Conservation (phyloP, 2,113 vertebrate genomes). For the Balaeniceps rex region DNA sequence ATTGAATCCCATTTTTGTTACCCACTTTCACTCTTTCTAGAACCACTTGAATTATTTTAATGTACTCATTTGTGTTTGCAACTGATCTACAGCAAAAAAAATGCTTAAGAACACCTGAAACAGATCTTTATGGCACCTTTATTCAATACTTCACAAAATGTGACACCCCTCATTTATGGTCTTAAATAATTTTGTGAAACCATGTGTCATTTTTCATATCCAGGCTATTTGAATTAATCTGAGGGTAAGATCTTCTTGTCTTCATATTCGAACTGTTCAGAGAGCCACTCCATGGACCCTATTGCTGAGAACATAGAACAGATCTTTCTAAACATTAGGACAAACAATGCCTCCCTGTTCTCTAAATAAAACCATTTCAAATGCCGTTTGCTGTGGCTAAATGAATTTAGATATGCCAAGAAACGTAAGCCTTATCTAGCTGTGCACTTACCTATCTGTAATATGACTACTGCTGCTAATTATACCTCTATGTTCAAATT, state of each 20-base stretch:
- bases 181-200: neutral
- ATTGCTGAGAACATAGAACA: neutral
- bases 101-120: neutral
- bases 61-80: neutral
- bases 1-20: neutral
- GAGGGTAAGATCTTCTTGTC: neutral
- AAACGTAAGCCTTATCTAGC: neutral
- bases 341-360: neutral
- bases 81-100: neutral
- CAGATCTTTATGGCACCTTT: neutral
- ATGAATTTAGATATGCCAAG: neutral
- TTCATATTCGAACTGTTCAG: neutral
- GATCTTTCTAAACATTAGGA: neutral
- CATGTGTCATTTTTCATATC: neutral
- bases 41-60: neutral
- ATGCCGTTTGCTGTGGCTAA: neutral
- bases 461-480: neutral
- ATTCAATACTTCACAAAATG: neutral
- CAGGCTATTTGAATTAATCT: neutral
- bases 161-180: neutral
- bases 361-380: neutral
- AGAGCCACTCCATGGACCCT: neutral
- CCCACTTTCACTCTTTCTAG: neutral
- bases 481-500: neutral
- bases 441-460: neutral